A percentile compares a stretch with the other conserved stretches of the same genome.
Evolutionary conservation across 2,888 invertebrate species (phyloP).

Genomic region (Epirrhoe alternata): DNA sequence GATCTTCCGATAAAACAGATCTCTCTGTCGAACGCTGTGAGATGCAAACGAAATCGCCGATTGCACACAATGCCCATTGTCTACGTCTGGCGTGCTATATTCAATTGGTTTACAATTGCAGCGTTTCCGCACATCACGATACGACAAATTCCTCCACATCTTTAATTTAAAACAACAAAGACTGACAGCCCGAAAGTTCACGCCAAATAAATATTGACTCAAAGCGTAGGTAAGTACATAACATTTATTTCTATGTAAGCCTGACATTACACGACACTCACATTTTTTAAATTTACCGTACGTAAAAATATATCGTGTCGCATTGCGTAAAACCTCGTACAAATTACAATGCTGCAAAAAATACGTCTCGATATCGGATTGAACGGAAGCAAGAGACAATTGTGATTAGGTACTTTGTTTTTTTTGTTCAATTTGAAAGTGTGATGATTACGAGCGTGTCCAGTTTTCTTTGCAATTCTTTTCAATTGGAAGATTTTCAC

Average conservation of each 20-base stretch:
- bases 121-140: background rate
- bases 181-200: background rate
- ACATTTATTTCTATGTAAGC: too few species aligned
- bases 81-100: constrained; percentile 53
- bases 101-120: constrained; percentile 44
- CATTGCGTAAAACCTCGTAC: background rate
- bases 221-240: too few species aligned
- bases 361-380: constrained; percentile 41
- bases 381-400: constrained; percentile 63
- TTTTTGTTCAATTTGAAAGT: constrained; percentile 27
- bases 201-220: too few species aligned
- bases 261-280: too few species aligned
- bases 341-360: constrained; percentile 44
- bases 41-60: constrained; percentile 65
- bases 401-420: constrained; percentile 50
- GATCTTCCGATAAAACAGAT: constrained; percentile 28
- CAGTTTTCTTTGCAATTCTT: constrained; percentile 18
- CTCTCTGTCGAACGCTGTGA: constrained; percentile 44
- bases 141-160: background rate
- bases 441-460: constrained; percentile 27
- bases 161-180: background rate
- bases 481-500: constrained; percentile 9
- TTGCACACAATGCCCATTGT: constrained; percentile 62
- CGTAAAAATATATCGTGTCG: background rate
- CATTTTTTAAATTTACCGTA: too few species aligned